Conservation (phyloP, 2,888 invertebrate species). For the Trachelus iudaicus region DNA sequence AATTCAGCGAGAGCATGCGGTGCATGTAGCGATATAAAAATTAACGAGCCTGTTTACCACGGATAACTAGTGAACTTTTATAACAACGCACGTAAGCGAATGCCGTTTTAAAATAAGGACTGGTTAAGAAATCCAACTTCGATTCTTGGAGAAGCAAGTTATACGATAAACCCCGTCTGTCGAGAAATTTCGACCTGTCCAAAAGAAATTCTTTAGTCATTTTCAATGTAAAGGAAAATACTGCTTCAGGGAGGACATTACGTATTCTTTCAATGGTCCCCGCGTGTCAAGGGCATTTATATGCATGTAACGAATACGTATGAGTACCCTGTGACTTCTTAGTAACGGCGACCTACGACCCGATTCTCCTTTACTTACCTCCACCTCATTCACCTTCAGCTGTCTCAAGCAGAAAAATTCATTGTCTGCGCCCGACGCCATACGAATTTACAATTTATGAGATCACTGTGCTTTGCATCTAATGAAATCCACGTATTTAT, state of each 20-base stretch:
- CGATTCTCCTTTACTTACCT: background rate
- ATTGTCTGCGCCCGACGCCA: background rate
- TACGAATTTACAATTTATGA: constrained; percentile 42
- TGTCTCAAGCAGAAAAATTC: background rate
- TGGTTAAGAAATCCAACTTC: background rate
- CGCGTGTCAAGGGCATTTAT: background rate
- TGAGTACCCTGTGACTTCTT: background rate
- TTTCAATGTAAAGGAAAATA: background rate
- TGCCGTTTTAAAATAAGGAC: background rate
- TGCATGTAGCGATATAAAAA: background rate
- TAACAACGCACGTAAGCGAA: background rate
- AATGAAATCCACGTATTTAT: background rate
- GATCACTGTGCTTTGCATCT: constrained; percentile 3
- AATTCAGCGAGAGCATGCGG: background rate
- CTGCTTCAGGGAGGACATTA: background rate
- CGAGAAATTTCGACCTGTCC: background rate
- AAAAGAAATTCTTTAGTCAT: background rate
- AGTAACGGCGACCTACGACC: background rate
- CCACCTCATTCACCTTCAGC: background rate
- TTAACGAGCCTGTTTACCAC: background rate
- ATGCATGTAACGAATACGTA: background rate
- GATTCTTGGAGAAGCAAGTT: background rate
- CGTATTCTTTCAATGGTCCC: background rate
- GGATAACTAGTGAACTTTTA: background rate
- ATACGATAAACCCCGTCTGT: background rate